phyloP scores from a whole-genome alignment of 2,888 invertebrate genomes.

The Synanthedon vespiformis region DNA sequence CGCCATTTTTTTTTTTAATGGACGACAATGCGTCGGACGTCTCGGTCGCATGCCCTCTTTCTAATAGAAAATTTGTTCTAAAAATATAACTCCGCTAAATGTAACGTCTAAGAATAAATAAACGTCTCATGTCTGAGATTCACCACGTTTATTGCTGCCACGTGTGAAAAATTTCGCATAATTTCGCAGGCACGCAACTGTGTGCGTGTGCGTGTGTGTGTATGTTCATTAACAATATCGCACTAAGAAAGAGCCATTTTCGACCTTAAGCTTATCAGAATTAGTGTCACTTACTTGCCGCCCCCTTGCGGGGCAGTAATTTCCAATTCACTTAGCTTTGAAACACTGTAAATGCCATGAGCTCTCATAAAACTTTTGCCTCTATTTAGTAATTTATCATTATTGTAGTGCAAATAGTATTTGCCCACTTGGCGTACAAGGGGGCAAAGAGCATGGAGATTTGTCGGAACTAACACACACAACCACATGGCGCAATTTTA shows the following conservation, averaged over 20 bases:
- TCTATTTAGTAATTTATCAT: constrained; percentile 5
- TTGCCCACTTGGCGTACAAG: neutral
- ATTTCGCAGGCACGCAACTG: constrained; percentile 52
- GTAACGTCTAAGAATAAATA: constrained; percentile 49
- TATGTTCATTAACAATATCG: constrained; percentile 46
- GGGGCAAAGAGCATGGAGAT: constrained; percentile 30
- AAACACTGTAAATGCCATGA: neutral
- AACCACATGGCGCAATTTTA: constrained; percentile 38
- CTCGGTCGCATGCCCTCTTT: constrained; percentile 20
- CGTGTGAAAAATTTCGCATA: constrained; percentile 16
- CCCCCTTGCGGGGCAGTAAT: constrained; percentile 7
- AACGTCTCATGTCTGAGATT: constrained; percentile 22
- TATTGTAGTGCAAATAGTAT: constrained; percentile 12
- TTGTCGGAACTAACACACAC: constrained; percentile 63
- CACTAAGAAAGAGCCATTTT: constrained; percentile 24
- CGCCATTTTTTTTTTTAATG: neutral
- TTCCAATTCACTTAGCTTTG: neutral
- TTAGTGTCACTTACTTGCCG: constrained; percentile 3
- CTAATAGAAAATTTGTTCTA: constrained; percentile 24
- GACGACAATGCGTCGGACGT: constrained; percentile 9
- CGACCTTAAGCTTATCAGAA: constrained; percentile 6
- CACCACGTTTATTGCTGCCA: constrained; percentile 24
- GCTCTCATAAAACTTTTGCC: constrained; percentile 4
- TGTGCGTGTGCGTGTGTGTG: constrained; percentile 61
- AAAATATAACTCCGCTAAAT: constrained; percentile 40